Percentiles rank a stretch among this genome's conserved stretches.
Conservation (phyloP, 2,888 invertebrate species). For the Xestoiulus laeticollis region DNA sequence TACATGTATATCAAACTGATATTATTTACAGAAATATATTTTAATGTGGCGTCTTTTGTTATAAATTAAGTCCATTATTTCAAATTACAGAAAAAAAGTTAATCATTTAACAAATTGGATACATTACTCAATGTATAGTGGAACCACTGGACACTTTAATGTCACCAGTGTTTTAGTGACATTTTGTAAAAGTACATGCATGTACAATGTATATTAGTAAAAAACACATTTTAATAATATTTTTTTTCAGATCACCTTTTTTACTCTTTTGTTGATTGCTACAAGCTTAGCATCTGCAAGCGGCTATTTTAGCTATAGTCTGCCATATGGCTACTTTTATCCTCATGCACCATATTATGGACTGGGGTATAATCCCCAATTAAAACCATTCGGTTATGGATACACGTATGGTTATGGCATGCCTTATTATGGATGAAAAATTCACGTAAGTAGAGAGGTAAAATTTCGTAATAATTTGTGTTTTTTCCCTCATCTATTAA, state of each 20-base stretch:
- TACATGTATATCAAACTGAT: no score
- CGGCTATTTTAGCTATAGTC: not conserved
- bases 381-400: not conserved
- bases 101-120: not conserved
- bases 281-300: not conserved
- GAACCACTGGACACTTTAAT: no score
- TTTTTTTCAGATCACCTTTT: not conserved
- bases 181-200: not conserved
- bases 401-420: not conserved
- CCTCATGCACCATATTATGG: not conserved
- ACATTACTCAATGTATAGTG: no score
- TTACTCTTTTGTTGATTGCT: not conserved
- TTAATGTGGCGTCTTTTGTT: no score
- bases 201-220: not conserved
- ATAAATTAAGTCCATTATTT: no score
- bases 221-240: not conserved
- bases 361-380: not conserved
- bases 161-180: not conserved
- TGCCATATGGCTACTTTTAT: not conserved
- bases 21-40: no score
- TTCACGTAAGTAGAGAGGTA: not conserved
- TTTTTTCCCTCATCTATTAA: not conserved
- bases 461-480: not conserved
- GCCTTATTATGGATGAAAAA: slow-evolving; percentile 1
- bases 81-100: not conserved